Evolutionary conservation across 23 tunicate species (phyloP).

Genomic region (Diplosoma virens): DNA sequence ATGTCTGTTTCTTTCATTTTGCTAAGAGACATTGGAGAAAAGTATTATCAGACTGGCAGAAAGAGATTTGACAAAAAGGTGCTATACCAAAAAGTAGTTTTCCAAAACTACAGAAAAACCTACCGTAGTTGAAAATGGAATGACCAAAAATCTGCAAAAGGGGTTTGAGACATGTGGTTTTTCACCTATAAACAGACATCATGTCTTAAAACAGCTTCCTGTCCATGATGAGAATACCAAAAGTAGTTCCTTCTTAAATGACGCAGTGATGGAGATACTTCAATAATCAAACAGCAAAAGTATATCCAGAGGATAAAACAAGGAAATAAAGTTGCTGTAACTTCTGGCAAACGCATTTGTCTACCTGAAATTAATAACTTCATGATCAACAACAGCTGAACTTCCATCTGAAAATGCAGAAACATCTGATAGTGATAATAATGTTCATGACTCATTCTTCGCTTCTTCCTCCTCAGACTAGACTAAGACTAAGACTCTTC

Average conservation of each 20-base stretch:
- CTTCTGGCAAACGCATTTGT: slow-evolving; percentile 5
- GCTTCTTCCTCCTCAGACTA: no score
- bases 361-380: no score
- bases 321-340: slow-evolving; percentile 1
- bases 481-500: no score
- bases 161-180: slow-evolving; percentile 11
- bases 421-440: no score
- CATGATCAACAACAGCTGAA: no score
- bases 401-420: no score
- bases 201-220: slow-evolving; percentile 18
- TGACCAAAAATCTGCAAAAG: not conserved
- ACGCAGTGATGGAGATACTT: slow-evolving; percentile 4
- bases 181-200: slow-evolving; percentile 19
- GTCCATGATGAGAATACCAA: no score
- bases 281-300: not conserved
- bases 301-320: not conserved
- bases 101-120: not conserved
- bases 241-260: no score
- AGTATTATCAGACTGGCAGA: slow-evolving; percentile 8
- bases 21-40: slow-evolving; percentile 15
- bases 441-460: no score
- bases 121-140: not conserved
- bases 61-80: not conserved
- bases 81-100: not conserved
- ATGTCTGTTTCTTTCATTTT: slow-evolving; percentile 19